phyloP scores from a whole-genome alignment of 2,797 vertebrate genomes.

The Carduelis carduelis region DNA sequence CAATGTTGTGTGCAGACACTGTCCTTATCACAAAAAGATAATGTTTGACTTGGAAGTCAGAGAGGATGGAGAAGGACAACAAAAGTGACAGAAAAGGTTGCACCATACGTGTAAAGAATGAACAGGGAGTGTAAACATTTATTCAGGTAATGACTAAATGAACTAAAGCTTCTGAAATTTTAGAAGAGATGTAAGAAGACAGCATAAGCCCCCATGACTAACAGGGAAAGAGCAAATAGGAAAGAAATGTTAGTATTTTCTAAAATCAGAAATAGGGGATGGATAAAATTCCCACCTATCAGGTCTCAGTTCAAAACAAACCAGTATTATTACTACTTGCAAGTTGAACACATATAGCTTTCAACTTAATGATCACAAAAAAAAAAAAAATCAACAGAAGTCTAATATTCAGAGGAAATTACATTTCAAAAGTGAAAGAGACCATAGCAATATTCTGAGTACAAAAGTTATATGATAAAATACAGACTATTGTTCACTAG shows the following conservation, averaged over 20 bases:
- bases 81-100: not conserved
- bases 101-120: rapidly evolving
- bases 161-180: not conserved
- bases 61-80: not conserved
- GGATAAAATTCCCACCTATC: not conserved
- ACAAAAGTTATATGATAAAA: not conserved
- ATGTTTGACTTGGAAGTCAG: not conserved
- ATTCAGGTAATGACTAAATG: not conserved
- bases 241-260: not conserved
- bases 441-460: not conserved
- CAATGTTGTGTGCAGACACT: not conserved
- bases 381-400: not conserved
- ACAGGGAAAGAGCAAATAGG: not conserved
- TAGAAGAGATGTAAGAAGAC: not conserved
- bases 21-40: not conserved
- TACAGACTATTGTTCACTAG: not conserved
- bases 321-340: not conserved
- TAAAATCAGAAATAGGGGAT: not conserved
- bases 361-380: not conserved
- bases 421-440: not conserved
- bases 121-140: not conserved
- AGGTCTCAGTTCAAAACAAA: not conserved
- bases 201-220: not conserved
- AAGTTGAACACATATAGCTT: not conserved
- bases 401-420: not conserved